Percentiles rank a stretch among this genome's conserved stretches.
phyloP scores from a whole-genome alignment of 2,888 invertebrate genomes.

The Agrilus mali region DNA sequence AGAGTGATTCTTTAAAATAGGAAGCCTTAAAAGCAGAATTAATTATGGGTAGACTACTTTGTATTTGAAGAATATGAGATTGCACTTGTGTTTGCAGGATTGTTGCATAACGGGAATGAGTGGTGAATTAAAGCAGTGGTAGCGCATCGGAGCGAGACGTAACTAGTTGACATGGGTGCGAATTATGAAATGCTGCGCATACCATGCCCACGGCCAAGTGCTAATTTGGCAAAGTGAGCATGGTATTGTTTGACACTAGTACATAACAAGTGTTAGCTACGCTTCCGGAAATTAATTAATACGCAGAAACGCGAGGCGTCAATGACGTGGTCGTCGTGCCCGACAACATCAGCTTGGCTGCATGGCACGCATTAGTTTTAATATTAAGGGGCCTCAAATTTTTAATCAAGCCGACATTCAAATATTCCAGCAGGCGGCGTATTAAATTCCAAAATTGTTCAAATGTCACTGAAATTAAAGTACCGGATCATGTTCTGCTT shows the following conservation, averaged over 20 bases:
- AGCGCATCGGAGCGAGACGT: no score
- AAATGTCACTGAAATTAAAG: constrained; percentile 23
- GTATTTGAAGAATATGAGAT: no score
- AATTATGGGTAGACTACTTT: no score
- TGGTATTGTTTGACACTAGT: constrained; percentile 27
- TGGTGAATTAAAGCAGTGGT: no score
- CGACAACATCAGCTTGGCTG: constrained; percentile 18
- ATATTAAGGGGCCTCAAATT: constrained; percentile 28
- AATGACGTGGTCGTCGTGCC: no score
- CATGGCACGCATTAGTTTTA: constrained; percentile 26
- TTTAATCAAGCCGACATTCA: constrained; percentile 28
- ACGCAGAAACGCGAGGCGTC: constrained; percentile 2
- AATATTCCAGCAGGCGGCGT: constrained; percentile 20
- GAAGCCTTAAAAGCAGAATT: no score
- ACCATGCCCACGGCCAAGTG: constrained; percentile 9
- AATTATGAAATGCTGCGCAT: no score
- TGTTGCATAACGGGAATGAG: no score
- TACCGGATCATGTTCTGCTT: constrained; percentile 1
- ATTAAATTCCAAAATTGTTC: constrained; percentile 23
- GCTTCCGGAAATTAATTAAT: constrained; percentile 28
- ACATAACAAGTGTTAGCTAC: constrained; percentile 26
- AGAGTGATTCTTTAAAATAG: no score
- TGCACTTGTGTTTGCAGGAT: no score
- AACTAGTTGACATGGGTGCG: no score
- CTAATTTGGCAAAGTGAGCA: constrained; percentile 22